Base-by-base conservation (phyloP, 2,797 vertebrate species). In the Momotus momota region DNA sequence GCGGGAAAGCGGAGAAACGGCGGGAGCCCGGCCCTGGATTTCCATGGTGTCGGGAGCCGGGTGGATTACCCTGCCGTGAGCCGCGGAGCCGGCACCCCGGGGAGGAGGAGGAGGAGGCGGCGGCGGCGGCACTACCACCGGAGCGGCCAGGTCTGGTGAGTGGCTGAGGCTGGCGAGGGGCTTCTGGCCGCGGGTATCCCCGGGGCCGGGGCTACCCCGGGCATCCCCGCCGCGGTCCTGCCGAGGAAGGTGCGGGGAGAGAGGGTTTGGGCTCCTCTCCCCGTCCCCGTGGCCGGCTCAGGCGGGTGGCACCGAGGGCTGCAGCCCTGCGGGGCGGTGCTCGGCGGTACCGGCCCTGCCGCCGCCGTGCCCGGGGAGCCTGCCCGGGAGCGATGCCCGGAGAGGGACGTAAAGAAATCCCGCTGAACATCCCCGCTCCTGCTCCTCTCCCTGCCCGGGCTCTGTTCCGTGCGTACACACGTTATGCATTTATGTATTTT, bases 11-110 rank as follows among this genome's bases (percentile, higher is more conserved):
- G 92, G 96, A 93, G 87, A 88, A 95, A 89, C 19, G 61, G 86
- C 84, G 80, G 90, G 87, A 10, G 86, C 87, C 94, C 91, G 33
- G 96, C 71, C 62, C 94, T 62, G 97, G 93, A 93, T 96, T 51
- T 91, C 93, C 82, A 91, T 87, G 96, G 66, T 88, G 90, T 10
- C 26, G 86, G 96, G 64, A 65, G 75, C 94, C 83, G 73, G 70
- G 97, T 86, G 97, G 97, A 96, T 96, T 87, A 65, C 86, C 86
- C 75, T 71, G 73, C 93, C n/a, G 94, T 97, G 94, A 97, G 66
- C 81, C 85, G 93, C 83, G 90, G 27, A 81, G 31, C 60, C 69
- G 66, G 58, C n/a, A 27, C 60, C 69, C 75, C 79, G 41, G 60
- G 82, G 57, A 66, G 69, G 49, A 69, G 62, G 71, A 29, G 52